Evolutionary conservation across 2,888 invertebrate genomes (phyloP).

Genomic region (Drosophila antonietae): DNA sequence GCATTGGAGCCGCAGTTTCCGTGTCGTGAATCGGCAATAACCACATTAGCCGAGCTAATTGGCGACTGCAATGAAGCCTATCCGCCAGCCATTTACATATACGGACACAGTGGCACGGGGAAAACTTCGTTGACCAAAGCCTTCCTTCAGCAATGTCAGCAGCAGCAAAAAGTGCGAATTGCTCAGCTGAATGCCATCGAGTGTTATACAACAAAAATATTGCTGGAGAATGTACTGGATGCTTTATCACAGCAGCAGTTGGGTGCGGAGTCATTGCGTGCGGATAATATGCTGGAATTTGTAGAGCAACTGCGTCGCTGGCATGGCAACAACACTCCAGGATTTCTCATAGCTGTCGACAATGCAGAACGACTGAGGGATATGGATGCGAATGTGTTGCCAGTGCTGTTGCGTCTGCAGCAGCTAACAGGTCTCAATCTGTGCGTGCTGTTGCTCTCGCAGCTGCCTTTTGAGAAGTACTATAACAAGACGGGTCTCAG

Average conservation of each 20-base stretch:
- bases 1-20: slow-evolving; percentile 72
- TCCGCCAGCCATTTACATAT: slow-evolving; percentile 90
- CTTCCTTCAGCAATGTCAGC: slow-evolving; percentile 86
- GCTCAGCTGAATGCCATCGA: slow-evolving; percentile 91
- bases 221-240: slow-evolving; percentile 91
- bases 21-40: slow-evolving; percentile 78
- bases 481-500: slow-evolving; percentile 88
- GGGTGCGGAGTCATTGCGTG: slow-evolving; percentile 83
- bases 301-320: slow-evolving; percentile 85
- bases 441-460: slow-evolving; percentile 91
- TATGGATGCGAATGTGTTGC: slow-evolving; percentile 90
- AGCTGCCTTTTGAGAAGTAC: slow-evolving; percentile 93
- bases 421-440: slow-evolving; percentile 90
- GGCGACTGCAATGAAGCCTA: slow-evolving; percentile 87
- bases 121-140: slow-evolving; percentile 90
- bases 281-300: slow-evolving; percentile 90
- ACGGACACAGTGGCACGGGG: slow-evolving; percentile 93
- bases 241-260: slow-evolving; percentile 74
- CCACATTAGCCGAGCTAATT: slow-evolving; percentile 70
- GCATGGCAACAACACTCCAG: slow-evolving; percentile 36
- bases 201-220: slow-evolving; percentile 90
- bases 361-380: slow-evolving; percentile 92
- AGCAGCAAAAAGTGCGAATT: slow-evolving; percentile 85
- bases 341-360: slow-evolving; percentile 90
- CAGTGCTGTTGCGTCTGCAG: slow-evolving; percentile 89